Evolutionary conservation across 2,888 invertebrate species (phyloP).

Genomic region (Pyrocoelia pectoralis): DNA sequence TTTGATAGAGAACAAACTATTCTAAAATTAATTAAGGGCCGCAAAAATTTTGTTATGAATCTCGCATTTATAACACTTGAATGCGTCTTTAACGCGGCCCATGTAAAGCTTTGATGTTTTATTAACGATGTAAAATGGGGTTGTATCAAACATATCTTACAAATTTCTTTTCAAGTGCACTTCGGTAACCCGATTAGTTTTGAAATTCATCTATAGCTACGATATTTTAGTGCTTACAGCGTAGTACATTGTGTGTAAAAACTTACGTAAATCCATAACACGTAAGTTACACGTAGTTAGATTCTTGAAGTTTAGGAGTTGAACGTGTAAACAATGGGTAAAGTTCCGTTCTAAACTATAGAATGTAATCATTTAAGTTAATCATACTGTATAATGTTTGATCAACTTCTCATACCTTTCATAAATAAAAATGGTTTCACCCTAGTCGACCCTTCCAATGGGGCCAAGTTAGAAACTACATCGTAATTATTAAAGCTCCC

Average conservation of each 20-base stretch:
- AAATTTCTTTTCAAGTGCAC: too few species aligned
- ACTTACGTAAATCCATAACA: too few species aligned
- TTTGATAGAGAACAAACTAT: too few species aligned
- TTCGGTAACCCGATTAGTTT: too few species aligned
- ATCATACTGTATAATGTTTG: constrained; percentile 15
- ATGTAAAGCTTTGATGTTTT: background rate
- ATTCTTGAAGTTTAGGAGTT: background rate
- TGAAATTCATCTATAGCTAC: too few species aligned
- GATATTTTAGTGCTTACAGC: too few species aligned
- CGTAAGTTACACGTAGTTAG: background rate
- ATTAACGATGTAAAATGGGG: background rate
- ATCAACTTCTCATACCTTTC: constrained; percentile 29
- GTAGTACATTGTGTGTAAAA: too few species aligned
- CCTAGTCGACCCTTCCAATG: constrained; percentile 38
- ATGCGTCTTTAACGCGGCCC: background rate
- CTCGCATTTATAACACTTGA: background rate
- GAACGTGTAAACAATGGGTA: background rate
- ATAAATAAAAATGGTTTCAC: constrained; percentile 34
- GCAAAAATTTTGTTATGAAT: too few species aligned
- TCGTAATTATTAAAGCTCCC: constrained; percentile 51
- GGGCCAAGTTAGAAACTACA: constrained; percentile 51
- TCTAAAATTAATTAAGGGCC: background rate
- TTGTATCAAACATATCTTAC: background rate
- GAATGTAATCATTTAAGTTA: constrained; percentile 1
- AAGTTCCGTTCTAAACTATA: background rate